A percentile compares a stretch with the other conserved stretches of the same genome.
Conservation (phyloP, 2,888 invertebrate species). For the Amphiduros pacificus region DNA sequence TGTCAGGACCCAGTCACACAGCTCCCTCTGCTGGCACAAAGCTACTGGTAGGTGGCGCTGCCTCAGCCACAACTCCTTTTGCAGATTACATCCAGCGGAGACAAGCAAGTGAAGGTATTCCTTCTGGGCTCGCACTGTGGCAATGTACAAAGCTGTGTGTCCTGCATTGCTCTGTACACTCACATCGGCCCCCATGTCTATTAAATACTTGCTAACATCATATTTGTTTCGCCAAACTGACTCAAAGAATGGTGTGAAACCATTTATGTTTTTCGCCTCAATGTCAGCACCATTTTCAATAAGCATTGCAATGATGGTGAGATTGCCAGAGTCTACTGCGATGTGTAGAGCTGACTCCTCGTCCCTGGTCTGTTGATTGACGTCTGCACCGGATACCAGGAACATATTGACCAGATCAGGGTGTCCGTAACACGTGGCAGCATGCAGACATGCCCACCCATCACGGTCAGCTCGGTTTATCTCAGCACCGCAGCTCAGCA, state of each 20-base stretch:
- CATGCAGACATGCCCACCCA: conserved; percentile 49
- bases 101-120: conserved; percentile 37
- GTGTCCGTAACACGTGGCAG: conserved; percentile 47
- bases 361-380: conserved; percentile 35
- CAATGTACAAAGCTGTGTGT: conserved; percentile 40
- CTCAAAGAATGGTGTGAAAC: conserved; percentile 44
- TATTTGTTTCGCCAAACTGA: conserved; percentile 44
- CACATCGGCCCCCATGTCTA: conserved; percentile 40
- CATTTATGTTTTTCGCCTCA: conserved; percentile 37
- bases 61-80: conserved; percentile 37
- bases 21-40: conserved; percentile 24
- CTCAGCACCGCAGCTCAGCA: conserved; percentile 41
- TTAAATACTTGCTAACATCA: conserved; percentile 38
- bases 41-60: conserved; percentile 31
- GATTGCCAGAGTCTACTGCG: conserved; percentile 40
- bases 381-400: conserved; percentile 36
- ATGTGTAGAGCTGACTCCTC: conserved; percentile 46
- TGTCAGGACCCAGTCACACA: conserved; percentile 30
- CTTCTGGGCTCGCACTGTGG: conserved; percentile 35
- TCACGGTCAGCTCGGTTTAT: conserved; percentile 40
- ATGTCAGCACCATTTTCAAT: conserved; percentile 36
- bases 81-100: conserved; percentile 40
- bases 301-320: conserved; percentile 36
- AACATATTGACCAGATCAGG: conserved; percentile 36
- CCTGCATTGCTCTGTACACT: conserved; percentile 34